These are phyloP conservation scores for Zhuqinia jingwanae DNA, from an alignment of 2,888 invertebrate genomes.

Conservation along the genomic window DNA sequence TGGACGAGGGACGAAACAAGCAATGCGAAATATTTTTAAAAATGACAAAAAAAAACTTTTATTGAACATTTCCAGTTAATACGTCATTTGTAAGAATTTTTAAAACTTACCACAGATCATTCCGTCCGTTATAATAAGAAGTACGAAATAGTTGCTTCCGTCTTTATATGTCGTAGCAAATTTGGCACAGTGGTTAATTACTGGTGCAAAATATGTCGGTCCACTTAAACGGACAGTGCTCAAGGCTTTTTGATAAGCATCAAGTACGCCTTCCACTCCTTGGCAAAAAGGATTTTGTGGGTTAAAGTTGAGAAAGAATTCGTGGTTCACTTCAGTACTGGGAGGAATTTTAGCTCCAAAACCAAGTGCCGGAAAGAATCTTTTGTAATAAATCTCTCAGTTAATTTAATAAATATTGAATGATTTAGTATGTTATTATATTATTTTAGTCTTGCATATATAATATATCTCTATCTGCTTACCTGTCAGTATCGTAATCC, in stretches of 20 bases:
- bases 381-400: constrained; percentile 51
- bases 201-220: constrained; percentile 85
- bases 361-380: constrained; percentile 73
- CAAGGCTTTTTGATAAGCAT: constrained; percentile 81
- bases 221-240: constrained; percentile 80
- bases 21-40: no score
- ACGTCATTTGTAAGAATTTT: no score
- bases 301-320: constrained; percentile 82
- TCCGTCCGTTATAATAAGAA: constrained; percentile 85
- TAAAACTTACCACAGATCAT: constrained; percentile 81
- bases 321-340: constrained; percentile 79
- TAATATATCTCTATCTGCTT: constrained; percentile 80
- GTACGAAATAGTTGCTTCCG: constrained; percentile 84
- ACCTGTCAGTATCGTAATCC: constrained; percentile 80
- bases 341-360: constrained; percentile 73
- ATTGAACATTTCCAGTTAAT: no score
- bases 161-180: constrained; percentile 82
- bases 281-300: constrained; percentile 81
- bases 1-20: no score
- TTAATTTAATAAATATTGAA: constrained; percentile 80
- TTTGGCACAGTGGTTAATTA: constrained; percentile 82
- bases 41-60: no score
- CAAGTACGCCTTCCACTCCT: constrained; percentile 81
- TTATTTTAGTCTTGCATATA: constrained; percentile 80
- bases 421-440: constrained; percentile 81